Evolutionary conservation across 37 sponge, comb jelly and placozoan genomes (phyloP).

Genomic region (Diacarnus erythraeanus): DNA sequence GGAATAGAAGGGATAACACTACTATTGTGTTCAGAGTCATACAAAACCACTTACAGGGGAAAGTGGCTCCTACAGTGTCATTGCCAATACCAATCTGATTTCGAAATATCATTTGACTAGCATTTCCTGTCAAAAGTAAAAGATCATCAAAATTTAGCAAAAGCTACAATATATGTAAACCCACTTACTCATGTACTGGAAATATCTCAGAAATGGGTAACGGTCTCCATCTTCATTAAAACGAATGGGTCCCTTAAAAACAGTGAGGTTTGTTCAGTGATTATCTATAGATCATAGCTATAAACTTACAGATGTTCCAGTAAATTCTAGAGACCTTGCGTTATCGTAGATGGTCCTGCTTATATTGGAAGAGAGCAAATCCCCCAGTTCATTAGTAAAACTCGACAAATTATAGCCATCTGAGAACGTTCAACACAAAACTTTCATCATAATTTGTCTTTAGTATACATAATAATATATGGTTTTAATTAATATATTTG

Average conservation of each 20-base stretch:
- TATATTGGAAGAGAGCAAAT: neutral
- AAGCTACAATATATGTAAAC: neutral
- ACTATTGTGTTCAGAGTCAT: no score
- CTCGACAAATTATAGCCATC: neutral
- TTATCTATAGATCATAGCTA: no score
- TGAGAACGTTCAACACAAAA: no score
- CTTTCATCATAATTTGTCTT: no score
- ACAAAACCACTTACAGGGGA: neutral
- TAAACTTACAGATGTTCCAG: slow-evolving; percentile 36
- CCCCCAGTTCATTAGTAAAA: slow-evolving; percentile 18
- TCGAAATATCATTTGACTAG: neutral
- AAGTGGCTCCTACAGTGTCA: no score
- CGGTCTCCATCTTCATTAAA: slow-evolving; percentile 45
- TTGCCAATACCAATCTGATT: no score
- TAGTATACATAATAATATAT: no score
- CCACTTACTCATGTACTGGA: slow-evolving; percentile 65
- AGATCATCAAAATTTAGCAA: neutral
- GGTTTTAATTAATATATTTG: no score
- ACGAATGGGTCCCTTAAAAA: slow-evolving; percentile 46
- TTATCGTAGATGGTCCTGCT: neutral
- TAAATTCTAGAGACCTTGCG: slow-evolving; percentile 8
- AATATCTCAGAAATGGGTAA: slow-evolving; percentile 26
- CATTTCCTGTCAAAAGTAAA: neutral
- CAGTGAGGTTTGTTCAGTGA: no score
- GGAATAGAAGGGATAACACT: no score